Conservation (phyloP, 2,797 vertebrate species). For the Australoheros facetus region DNA sequence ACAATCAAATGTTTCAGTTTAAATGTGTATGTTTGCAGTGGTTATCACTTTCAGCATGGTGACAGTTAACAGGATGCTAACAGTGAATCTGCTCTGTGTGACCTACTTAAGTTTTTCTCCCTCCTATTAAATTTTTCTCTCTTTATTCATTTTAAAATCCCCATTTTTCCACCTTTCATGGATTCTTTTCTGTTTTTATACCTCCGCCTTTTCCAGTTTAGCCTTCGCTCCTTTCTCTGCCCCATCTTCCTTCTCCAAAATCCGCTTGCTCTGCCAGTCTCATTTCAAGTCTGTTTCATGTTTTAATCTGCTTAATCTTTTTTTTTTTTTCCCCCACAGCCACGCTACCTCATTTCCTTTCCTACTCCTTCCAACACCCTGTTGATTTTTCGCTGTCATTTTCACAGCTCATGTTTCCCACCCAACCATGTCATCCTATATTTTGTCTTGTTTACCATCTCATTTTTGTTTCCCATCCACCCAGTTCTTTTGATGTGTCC, state of each 20-base stretch:
- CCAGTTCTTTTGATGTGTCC: constrained; percentile 18
- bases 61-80: not conserved
- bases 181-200: constrained; percentile 5
- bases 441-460: constrained; percentile 43
- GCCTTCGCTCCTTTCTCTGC: not conserved
- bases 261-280: constrained; percentile 19
- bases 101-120: not conserved
- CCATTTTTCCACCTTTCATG: not conserved
- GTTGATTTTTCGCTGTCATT: constrained; percentile 20
- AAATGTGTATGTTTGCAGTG: not conserved
- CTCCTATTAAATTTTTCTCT: not conserved
- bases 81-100: not conserved
- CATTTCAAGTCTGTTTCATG: constrained; percentile 54
- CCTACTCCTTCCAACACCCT: constrained; percentile 28
- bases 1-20: not conserved
- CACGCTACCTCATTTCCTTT: constrained; percentile 28
- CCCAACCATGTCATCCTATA: constrained; percentile 25
- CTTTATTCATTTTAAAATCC: not conserved
- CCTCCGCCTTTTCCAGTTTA: not conserved
- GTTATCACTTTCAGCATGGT: not conserved
- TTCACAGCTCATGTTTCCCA: constrained; percentile 3
- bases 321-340: constrained; percentile 22
- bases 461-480: not conserved
- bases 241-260: constrained; percentile 9
- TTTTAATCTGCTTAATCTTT: constrained; percentile 62